Percentiles rank a stretch among this genome's conserved stretches.
Conservation (phyloP, 2,797 vertebrate species). For the Carduelis carduelis region DNA sequence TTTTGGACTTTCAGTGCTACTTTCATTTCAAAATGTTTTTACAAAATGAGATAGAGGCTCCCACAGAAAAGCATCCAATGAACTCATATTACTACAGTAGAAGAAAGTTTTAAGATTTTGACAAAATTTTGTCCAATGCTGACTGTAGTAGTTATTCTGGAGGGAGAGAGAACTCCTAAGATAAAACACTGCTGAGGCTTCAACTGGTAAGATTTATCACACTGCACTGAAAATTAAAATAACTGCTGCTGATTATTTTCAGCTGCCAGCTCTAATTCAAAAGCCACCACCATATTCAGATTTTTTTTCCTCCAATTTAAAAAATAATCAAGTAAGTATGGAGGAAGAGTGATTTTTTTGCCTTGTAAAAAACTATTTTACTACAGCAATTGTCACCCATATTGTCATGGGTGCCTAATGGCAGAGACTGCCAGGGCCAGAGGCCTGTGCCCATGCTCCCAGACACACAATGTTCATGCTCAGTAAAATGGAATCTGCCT, state of each 20-base stretch:
- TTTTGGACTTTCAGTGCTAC: neutral
- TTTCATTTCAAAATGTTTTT: neutral
- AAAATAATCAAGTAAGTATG: neutral
- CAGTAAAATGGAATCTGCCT: neutral
- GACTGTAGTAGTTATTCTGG: neutral
- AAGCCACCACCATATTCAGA: neutral
- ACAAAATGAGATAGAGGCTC: neutral
- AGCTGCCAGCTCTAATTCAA: neutral
- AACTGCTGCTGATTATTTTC: neutral
- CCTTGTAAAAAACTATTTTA: neutral
- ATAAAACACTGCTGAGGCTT: neutral
- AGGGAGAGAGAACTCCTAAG: neutral
- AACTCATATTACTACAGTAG: neutral
- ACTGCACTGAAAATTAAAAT: neutral
- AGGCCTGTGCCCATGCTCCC: neutral
- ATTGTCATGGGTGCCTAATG: neutral
- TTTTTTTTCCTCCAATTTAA: neutral
- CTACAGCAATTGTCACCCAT: neutral
- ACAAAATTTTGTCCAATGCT: neutral
- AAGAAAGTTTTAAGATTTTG: neutral
- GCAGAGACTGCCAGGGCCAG: neutral
- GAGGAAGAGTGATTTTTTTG: neutral
- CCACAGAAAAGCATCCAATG: neutral
- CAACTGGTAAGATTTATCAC: neutral
- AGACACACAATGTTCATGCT: accelerated